Base-by-base conservation (phyloP, 2,113 vertebrate species). In the Austrofundulus limnaeus region DNA sequence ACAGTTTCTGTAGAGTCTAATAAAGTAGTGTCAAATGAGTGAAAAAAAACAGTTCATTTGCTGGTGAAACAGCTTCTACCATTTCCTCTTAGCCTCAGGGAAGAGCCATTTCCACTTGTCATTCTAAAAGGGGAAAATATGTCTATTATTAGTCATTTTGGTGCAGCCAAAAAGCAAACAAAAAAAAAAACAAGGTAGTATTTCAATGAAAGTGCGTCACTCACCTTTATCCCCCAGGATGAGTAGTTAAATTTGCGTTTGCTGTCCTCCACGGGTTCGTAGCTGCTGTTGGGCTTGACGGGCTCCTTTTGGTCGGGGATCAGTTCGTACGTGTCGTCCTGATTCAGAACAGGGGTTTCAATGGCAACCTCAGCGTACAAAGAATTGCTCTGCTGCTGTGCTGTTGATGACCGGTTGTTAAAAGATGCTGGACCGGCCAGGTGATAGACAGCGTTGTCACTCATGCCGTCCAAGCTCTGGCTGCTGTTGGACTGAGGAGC, bases 101-200 rank as follows among this genome's bases (percentile, higher is more conserved):
- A 94, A 87, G 50, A 94, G 83, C 73, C 87, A 89, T 78, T 91
- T 91, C 89, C 89, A 89, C 77, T 90, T 94, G 42, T 95, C 92
- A 28, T 80, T 86, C 94, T 96, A 85, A 34, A 68, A 55, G 56
- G 85, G 50, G 55, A 20, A 72, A 75, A 21, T 46, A 23, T 20
- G 37, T 20, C 1, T 34, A 15, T 39, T 57, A 46, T 59, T 5
- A 23, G 16, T 47, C 5, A 38, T 21, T 41, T 34, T 16, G 1
- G 1, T 12, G 14, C 21, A 25, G 51, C 3, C n/a, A n/a, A n/a
- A n/a, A n/a, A n/a, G n/a, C n/a, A n/a, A n/a, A n/a, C n/a, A n/a
- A n/a, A n/a, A n/a, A 25, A 21, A 9, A 23, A 16, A 13, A 20
- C 3, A 11, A 39, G 13, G 0, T 0, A 41, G 11, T 8, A 20